phyloP scores from a whole-genome alignment of 2,113 vertebrate genomes.

The Aptenodytes forsteri region DNA sequence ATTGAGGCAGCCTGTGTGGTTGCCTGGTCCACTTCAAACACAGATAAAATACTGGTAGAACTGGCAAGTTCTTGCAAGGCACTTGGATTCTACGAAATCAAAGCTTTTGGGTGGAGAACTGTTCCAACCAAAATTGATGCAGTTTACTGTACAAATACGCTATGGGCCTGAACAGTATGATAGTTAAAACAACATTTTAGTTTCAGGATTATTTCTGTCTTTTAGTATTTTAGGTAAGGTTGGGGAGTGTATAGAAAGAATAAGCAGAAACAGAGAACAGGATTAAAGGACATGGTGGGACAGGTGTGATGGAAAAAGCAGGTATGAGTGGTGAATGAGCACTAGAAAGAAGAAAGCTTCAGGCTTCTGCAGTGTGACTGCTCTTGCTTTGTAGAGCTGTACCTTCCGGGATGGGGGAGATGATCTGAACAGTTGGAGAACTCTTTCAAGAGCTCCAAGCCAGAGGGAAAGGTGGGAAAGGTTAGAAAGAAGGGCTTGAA shows the following conservation, averaged over 20 bases:
- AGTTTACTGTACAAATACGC: not conserved
- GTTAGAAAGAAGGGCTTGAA: not conserved
- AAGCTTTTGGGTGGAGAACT: not conserved
- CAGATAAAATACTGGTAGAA: not conserved
- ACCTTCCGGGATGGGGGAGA: not conserved
- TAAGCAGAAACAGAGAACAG: not conserved
- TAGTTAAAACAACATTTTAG: not conserved
- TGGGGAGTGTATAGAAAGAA: not conserved
- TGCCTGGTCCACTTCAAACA: not conserved
- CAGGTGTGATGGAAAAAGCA: not conserved
- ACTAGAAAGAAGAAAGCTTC: not conserved
- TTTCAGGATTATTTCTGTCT: not conserved
- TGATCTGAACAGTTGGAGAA: not conserved
- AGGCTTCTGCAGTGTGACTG: not conserved
- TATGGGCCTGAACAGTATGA: not conserved
- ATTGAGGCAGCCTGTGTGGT: not conserved
- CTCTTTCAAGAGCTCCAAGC: not conserved
- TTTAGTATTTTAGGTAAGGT: not conserved
- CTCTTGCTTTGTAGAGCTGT: not conserved
- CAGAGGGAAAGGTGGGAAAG: not conserved
- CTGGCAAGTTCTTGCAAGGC: not conserved
- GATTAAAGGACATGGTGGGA: not conserved
- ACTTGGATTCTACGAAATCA: not conserved
- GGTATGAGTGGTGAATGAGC: not conserved
- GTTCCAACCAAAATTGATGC: not conserved